Evolutionary conservation across 2,113 vertebrate genomes (phyloP), one percentile per base, ranked within the genome.

Genomic region (Corydoras sp.): DNA sequence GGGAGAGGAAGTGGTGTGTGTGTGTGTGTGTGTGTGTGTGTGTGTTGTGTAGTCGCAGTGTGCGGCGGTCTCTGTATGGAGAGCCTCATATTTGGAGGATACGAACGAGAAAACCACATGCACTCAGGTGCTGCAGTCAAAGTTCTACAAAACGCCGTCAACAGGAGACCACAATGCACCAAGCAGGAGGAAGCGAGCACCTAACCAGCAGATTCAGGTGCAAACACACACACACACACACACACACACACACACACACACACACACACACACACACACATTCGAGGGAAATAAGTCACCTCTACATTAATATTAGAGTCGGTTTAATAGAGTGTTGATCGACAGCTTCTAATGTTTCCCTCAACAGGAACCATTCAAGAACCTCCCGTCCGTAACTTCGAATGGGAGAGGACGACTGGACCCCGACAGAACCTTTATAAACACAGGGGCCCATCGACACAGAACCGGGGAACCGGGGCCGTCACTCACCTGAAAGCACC

Each of bases 401-500:
- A 43, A 8, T 5, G 7, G 7, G 4, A 43, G 35, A 5, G 4
- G 35, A 43, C 35, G 4, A 43, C 35, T 43, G 35, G 35, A 43
- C 35, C 7, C 18, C 18, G 2, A 24, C 18, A 24, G 18, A 8
- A 43, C 35, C 1, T 43, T 43, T 43, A 43, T 43, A 5, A 43
- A 43, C 35, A 43, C 51, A 14, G 51, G 10, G 49, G 11, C 49
- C 49, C 18, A 24, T 24, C 18, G 2, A 24, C 18, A 24, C 1
- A 24, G 3, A 53, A 10, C 11, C 10, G 13, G 13, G 10, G 10
- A 53, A 53, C 18, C 30, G 10, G 18, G 35, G 9, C 56, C 30
- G 15, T 10, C 15, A 83, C 91, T 72, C 87, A 95, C 96, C 95
- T 76, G 96, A 98, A 48, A 98, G 92, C 64, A 98, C 96, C 82